These are phyloP conservation scores for Brachyistius frenatus DNA, from an alignment of 2,113 vertebrate species.

Conservation along the genomic window DNA sequence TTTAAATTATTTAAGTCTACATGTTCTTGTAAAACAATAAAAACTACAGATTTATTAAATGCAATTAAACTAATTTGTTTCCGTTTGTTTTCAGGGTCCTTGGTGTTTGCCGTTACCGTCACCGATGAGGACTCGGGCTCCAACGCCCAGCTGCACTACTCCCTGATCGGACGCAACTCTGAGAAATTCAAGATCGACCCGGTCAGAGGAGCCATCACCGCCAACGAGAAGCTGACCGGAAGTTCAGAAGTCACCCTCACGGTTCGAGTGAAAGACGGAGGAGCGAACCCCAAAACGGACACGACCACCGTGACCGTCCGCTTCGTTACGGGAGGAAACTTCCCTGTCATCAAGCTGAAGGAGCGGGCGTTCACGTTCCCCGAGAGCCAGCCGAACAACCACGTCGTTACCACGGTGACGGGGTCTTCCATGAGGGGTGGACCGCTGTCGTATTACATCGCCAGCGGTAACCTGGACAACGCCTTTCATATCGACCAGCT, in stretches of 20 bases:
- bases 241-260: constrained; percentile 93
- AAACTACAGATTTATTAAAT: not conserved
- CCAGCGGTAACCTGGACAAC: constrained; percentile 93
- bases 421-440: constrained; percentile 92
- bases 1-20: not conserved
- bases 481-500: constrained; percentile 93
- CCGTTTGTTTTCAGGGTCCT: constrained; percentile 84
- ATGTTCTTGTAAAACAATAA: too few species aligned
- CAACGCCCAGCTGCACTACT: constrained; percentile 94
- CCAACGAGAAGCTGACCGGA: constrained; percentile 85
- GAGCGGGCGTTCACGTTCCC: constrained; percentile 91
- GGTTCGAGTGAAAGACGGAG: constrained; percentile 91
- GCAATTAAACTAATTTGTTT: not conserved
- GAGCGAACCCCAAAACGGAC: constrained; percentile 89
- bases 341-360: constrained; percentile 89
- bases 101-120: constrained; percentile 97
- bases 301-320: constrained; percentile 95
- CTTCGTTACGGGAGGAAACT: constrained; percentile 91
- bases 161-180: constrained; percentile 90
- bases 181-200: constrained; percentile 96
- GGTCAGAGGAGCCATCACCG: constrained; percentile 90
- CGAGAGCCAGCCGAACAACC: constrained; percentile 90
- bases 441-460: constrained; percentile 92
- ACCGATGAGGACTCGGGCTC: constrained; percentile 92
- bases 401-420: constrained; percentile 87